phyloP scores from a whole-genome alignment of 1,140 invertebrate species.

The Phenacoccus solenopsis region DNA sequence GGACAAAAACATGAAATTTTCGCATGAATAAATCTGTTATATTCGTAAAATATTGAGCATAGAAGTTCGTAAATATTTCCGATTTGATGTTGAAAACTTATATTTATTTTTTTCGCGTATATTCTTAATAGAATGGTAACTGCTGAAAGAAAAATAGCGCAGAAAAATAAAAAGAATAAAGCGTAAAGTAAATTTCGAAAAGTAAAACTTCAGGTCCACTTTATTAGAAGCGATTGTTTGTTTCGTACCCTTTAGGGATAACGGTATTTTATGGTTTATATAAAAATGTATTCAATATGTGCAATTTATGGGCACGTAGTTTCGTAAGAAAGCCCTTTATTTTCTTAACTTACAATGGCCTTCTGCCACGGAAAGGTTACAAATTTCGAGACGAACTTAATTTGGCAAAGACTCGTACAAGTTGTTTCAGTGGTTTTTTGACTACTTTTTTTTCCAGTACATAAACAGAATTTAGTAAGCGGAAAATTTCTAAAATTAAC shows the following conservation, averaged over 20 bases:
- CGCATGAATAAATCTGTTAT: background rate
- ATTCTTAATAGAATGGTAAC: background rate
- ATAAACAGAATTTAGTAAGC: background rate
- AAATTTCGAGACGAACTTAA: background rate
- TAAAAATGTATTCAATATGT: constrained; percentile 3
- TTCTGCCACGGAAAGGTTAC: constrained; percentile 1
- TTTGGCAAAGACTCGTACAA: background rate
- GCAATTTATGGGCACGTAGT: constrained; percentile 1
- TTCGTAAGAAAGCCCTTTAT: background rate
- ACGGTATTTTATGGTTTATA: background rate
- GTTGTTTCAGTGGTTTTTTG: background rate
- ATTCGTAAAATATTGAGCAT: background rate
- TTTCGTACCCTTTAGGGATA: background rate
- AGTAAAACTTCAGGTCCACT: background rate
- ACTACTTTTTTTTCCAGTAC: background rate
- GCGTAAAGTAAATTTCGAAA: background rate
- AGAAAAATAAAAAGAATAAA: constrained; percentile 4
- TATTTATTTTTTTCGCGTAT: background rate
- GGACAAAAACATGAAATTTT: background rate
- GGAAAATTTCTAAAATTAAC: background rate
- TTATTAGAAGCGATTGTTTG: constrained; percentile 2
- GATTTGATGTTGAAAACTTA: background rate
- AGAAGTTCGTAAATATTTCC: background rate
- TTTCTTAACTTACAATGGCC: background rate
- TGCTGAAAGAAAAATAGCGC: background rate